Evolutionary conservation across 2,888 invertebrate genomes (phyloP).

Genomic region (Andrena minutula): DNA sequence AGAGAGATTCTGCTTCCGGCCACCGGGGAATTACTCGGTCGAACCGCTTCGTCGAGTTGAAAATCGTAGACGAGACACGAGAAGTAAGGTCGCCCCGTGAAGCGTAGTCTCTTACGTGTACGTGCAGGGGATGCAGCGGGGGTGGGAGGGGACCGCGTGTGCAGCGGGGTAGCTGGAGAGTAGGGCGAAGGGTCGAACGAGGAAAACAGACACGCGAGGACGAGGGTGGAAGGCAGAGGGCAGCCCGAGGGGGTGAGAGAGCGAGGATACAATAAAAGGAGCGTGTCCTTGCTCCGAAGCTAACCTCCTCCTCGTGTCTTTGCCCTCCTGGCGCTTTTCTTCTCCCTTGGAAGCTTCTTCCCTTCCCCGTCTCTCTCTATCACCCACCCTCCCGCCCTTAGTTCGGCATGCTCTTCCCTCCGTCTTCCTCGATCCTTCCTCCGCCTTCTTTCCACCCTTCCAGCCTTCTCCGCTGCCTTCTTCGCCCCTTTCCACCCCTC

Average conservation of each 20-base stretch:
- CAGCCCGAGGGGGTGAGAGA: constrained; percentile 26
- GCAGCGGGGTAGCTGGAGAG: constrained; percentile 37
- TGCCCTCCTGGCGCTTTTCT: constrained; percentile 45
- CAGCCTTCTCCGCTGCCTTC: neutral
- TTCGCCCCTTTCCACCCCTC: constrained; percentile 14
- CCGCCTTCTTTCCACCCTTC: constrained; percentile 14
- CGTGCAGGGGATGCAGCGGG: constrained; percentile 42
- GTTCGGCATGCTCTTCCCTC: neutral
- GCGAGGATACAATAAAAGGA: constrained; percentile 63
- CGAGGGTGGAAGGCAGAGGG: neutral
- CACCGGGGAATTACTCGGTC: constrained; percentile 74
- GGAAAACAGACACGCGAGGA: neutral
- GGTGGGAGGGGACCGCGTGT: constrained; percentile 8
- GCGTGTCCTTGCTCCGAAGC: constrained; percentile 65
- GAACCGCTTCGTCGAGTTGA: constrained; percentile 75
- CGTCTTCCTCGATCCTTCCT: neutral
- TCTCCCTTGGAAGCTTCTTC: constrained; percentile 6
- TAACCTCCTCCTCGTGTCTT: constrained; percentile 59
- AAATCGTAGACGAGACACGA: constrained; percentile 73
- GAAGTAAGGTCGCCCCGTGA: constrained; percentile 63
- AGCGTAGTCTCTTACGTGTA: constrained; percentile 54
- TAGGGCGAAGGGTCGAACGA: neutral
- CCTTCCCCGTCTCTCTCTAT: neutral
- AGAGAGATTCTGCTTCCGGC: constrained; percentile 63
- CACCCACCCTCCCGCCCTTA: constrained; percentile 13